phyloP scores from a whole-genome alignment of 2,888 invertebrate genomes.

The Ectemnius lituratus region DNA sequence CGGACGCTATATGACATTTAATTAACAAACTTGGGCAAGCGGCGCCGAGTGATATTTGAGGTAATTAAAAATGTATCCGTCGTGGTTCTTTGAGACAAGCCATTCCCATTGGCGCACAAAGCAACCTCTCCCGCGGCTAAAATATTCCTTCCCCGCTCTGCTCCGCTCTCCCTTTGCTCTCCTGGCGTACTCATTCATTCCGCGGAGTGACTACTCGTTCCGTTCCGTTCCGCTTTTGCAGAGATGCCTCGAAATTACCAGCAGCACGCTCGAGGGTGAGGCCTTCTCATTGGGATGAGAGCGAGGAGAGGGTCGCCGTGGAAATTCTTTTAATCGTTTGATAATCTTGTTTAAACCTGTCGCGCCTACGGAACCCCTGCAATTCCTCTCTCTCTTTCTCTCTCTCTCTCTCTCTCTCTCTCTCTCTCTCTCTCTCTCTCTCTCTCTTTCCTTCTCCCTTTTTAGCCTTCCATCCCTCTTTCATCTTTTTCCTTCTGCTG shows the following conservation, averaged over 20 bases:
- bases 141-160: constrained; percentile 50
- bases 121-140: constrained; percentile 71
- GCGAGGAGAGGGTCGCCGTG: constrained; percentile 36
- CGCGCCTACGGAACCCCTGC: constrained; percentile 45
- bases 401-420: background rate
- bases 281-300: background rate
- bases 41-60: constrained; percentile 73
- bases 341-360: constrained; percentile 74
- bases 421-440: too few species aligned
- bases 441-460: too few species aligned
- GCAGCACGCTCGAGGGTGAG: constrained; percentile 24
- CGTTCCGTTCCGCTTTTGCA: constrained; percentile 14
- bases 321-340: constrained; percentile 75
- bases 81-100: constrained; percentile 76
- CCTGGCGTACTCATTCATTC: constrained; percentile 31
- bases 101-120: constrained; percentile 73
- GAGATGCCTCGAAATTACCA: constrained; percentile 54
- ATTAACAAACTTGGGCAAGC: constrained; percentile 72
- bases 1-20: constrained; percentile 75
- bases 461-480: constrained; percentile 60
- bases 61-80: constrained; percentile 77
- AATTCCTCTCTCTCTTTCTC: background rate
- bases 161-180: constrained; percentile 5
- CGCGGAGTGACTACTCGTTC: constrained; percentile 21
- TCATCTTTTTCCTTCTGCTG: constrained; percentile 13